A percentile compares a stretch with the other conserved stretches of the same genome.
Evolutionary conservation across 2,797 vertebrate genomes (phyloP).

Genomic region (Hybognathus amarus): DNA sequence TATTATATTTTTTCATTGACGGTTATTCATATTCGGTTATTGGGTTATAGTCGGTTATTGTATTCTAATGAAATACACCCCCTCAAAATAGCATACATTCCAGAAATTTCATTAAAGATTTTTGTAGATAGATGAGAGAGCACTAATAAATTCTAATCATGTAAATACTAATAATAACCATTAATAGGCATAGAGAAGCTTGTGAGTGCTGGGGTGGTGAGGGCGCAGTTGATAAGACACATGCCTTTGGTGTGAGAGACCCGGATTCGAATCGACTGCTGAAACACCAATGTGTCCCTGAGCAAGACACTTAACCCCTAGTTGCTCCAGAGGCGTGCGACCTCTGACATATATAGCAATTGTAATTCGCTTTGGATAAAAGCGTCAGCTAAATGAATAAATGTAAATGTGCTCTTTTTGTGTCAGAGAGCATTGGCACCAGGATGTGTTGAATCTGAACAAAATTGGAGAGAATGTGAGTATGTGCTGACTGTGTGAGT

Average conservation of each 20-base stretch:
- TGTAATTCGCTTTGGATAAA: too few relatives aligned
- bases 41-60: too few relatives aligned
- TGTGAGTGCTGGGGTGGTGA: too few relatives aligned
- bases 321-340: too few relatives aligned
- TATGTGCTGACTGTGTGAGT: slow-evolving; percentile 33
- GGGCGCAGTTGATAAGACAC: too few relatives aligned
- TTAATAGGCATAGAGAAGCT: neutral
- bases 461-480: neutral
- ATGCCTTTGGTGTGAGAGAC: too few relatives aligned
- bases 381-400: too few relatives aligned
- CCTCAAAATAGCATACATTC: neutral
- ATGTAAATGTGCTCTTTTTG: neutral
- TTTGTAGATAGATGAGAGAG: neutral
- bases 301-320: too few relatives aligned
- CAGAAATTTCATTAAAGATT: neutral
- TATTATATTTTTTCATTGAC: neutral
- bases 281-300: too few relatives aligned
- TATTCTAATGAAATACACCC: neutral
- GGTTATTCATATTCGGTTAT: neutral
- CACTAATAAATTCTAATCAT: neutral
- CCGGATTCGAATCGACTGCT: too few relatives aligned
- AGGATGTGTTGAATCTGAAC: slow-evolving; percentile 1
- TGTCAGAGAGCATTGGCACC: neutral
- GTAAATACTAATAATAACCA: neutral
- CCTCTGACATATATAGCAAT: too few relatives aligned